Evolutionary conservation across 2,888 invertebrate genomes (phyloP).

Genomic region (Metellina segmentata): DNA sequence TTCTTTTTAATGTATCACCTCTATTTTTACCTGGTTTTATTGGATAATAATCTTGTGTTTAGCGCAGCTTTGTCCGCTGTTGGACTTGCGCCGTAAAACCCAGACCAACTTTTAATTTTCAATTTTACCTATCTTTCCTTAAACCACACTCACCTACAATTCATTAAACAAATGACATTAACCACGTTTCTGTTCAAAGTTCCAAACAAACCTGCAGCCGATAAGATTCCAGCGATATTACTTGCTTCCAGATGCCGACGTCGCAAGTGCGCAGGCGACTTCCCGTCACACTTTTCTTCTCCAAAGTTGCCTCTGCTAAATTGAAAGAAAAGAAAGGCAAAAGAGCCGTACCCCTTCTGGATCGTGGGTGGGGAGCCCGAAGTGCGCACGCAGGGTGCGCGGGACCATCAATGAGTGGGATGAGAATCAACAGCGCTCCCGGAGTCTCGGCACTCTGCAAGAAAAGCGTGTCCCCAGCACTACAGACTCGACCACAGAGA

Average conservation of each 20-base stretch:
- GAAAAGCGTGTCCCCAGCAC: constrained; percentile 45
- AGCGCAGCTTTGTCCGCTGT: too few relatives aligned
- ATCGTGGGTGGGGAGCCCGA: neutral
- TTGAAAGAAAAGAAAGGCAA: constrained; percentile 10
- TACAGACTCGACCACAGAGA: neutral
- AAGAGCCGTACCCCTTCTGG: constrained; percentile 6
- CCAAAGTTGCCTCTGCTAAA: neutral
- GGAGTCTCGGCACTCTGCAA: constrained; percentile 40
- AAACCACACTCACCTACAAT: too few relatives aligned
- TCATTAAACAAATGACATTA: too few relatives aligned
- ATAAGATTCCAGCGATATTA: neutral
- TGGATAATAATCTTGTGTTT: too few relatives aligned
- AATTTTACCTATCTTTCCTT: too few relatives aligned
- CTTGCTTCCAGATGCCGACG: neutral
- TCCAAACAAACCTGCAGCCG: neutral
- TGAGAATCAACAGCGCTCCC: constrained; percentile 62
- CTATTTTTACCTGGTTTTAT: too few relatives aligned
- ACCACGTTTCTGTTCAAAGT: neutral
- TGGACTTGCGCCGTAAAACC: too few relatives aligned
- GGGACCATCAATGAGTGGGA: constrained; percentile 50
- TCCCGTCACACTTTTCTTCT: constrained; percentile 2
- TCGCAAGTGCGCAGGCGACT: neutral
- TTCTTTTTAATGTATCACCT: too few relatives aligned
- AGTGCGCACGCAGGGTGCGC: constrained; percentile 61
- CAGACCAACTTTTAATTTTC: too few relatives aligned